Evolutionary conservation across 1,140 invertebrate species (phyloP), one percentile per base, ranked within the genome.

Genomic region (Telenomus remus): DNA sequence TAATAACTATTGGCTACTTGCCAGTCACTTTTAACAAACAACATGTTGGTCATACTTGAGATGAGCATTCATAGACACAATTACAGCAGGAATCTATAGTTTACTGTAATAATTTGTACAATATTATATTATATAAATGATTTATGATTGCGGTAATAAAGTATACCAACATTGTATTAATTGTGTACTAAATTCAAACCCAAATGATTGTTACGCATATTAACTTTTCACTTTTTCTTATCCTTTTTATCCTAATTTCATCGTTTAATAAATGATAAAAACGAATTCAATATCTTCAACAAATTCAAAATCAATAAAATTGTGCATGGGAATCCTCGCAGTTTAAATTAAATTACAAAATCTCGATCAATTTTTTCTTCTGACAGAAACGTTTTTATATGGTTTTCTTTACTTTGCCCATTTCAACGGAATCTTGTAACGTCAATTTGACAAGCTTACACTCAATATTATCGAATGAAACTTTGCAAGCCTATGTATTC

Each of bases 41-140:
- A 77, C 78, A 84, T 83, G 85, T 85, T 87, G 85, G 84, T 86
- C 81, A 85, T 83, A 82, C 79, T 78, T 79, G 75, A 82, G 78
- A 85, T 63, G 77, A 83, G 81, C 83, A 85, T 85, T 82, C 81
- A 83, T 85, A 86, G 80, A 85, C 80, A 82, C 86, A 83, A 85
- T 82, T 84, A 80, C 83, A 82, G 76, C 79, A 81, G 76, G 83
- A 85, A 82, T 85, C 85, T 85, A 85, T 85, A 85, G 80, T 86
- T 86, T 85, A 86, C 82, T 87, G 85, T 87, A 86, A 88, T 86
- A 82, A 87, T 87, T 87, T 87, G 86, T 87, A 87, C 84, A 87
- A 86, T 87, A 87, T 74, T 74, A 74, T 86, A 87, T 86, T 84
- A 85, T 86, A 86, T 81, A 76, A 82, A 81, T 80, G 73, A 79